Evolutionary conservation across 1,140 invertebrate genomes (phyloP).

Genomic region (Drosophila micromelanica): DNA sequence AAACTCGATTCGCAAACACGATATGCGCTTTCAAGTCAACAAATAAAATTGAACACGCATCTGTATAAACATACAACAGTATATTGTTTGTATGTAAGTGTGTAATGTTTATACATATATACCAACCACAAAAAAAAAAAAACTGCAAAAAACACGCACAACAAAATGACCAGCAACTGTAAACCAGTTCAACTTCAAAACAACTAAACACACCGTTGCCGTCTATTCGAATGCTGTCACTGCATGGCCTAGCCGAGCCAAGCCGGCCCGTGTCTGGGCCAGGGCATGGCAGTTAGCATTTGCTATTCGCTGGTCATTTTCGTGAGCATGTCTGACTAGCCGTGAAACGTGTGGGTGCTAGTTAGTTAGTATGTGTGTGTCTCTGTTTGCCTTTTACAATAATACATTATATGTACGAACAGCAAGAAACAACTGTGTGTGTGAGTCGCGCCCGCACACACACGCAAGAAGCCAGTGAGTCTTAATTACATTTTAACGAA

Average conservation of each 20-base stretch:
- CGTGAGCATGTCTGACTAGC: constrained; percentile 59
- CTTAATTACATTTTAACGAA: constrained; percentile 76
- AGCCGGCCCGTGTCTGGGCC: neutral
- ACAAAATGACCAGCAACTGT: constrained; percentile 56
- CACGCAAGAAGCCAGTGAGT: constrained; percentile 72
- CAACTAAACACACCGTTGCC: constrained; percentile 65
- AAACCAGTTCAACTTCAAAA: constrained; percentile 82
- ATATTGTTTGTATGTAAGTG: constrained; percentile 5
- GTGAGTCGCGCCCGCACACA: constrained; percentile 35
- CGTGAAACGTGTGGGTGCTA: constrained; percentile 27
- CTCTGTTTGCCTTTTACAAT: constrained; percentile 17
- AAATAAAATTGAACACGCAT: neutral
- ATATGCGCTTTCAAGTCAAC: constrained; percentile 27
- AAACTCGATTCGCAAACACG: constrained; percentile 34
- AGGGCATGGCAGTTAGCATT: constrained; percentile 35
- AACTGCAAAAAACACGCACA: constrained; percentile 60
- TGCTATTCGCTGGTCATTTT: constrained; percentile 72
- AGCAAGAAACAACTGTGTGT: neutral
- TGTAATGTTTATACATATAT: constrained; percentile 1
- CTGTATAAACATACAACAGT: constrained; percentile 5
- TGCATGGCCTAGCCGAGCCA: constrained; percentile 8
- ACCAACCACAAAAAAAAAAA: constrained; percentile 45
- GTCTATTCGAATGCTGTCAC: constrained; percentile 14
- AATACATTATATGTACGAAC: constrained; percentile 3
- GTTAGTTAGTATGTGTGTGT: constrained; percentile 35